Evolutionary conservation across 2,888 invertebrate species (phyloP).

Genomic region (Tachina fera): DNA sequence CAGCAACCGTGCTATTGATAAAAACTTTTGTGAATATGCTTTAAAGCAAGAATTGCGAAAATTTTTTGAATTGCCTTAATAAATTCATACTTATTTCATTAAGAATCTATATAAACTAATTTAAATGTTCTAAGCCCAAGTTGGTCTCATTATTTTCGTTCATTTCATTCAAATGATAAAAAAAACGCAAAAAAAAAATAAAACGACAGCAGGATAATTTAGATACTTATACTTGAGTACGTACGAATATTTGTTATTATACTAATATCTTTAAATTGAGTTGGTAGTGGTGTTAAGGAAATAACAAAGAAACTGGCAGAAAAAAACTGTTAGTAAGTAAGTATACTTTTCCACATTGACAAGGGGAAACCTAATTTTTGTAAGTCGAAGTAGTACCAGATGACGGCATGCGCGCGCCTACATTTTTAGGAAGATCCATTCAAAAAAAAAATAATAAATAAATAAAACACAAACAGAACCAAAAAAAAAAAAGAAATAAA

Average conservation of each 20-base stretch:
- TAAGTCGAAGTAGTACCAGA: slow-evolving; percentile 82
- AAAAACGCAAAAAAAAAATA: slow-evolving; percentile 9
- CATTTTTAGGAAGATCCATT: slow-evolving; percentile 63
- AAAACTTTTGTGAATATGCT: no score
- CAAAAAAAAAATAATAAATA: slow-evolving; percentile 67
- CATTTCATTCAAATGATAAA: slow-evolving; percentile 26
- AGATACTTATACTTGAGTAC: slow-evolving; percentile 10
- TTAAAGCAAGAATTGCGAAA: no score
- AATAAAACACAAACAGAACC: slow-evolving; percentile 58
- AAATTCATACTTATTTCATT: no score
- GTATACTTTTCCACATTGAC: slow-evolving; percentile 40
- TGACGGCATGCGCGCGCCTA: slow-evolving; percentile 82
- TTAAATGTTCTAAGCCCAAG: background rate
- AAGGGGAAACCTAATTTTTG: slow-evolving; percentile 75
- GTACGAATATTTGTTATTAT: background rate
- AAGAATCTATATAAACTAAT: background rate
- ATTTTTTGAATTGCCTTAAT: no score
- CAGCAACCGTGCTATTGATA: no score
- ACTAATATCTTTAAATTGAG: background rate
- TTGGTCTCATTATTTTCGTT: slow-evolving; percentile 35
- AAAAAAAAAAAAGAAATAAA: slow-evolving; percentile 29
- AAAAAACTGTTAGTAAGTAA: slow-evolving; percentile 42
- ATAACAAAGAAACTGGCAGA: slow-evolving; percentile 54
- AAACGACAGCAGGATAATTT: slow-evolving; percentile 69
- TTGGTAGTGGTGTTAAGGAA: slow-evolving; percentile 58